Evolutionary conservation across 1,140 invertebrate species (phyloP).

Genomic region (Apis laboriosa): DNA sequence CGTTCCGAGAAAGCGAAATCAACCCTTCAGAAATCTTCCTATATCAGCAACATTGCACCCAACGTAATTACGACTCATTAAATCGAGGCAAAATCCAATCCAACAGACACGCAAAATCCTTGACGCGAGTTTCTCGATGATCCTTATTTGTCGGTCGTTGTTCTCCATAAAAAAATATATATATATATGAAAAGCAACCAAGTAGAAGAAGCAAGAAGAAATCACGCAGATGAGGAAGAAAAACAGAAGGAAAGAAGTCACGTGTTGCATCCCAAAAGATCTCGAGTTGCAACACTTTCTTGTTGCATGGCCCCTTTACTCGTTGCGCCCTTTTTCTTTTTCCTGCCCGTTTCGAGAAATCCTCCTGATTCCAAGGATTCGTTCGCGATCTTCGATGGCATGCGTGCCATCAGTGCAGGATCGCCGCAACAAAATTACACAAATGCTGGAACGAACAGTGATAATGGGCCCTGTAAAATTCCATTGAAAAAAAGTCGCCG

Average conservation of each 20-base stretch:
- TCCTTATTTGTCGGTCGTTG: not conserved
- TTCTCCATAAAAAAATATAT: not conserved
- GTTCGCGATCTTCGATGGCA: constrained; percentile 30
- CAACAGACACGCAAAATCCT: not conserved
- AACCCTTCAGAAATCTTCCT: not conserved
- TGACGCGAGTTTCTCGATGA: not conserved
- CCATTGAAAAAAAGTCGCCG: not conserved
- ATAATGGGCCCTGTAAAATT: constrained; percentile 27
- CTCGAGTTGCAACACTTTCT: not conserved
- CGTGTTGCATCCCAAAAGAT: not conserved
- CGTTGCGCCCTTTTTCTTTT: not conserved
- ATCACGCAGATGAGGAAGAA: not conserved
- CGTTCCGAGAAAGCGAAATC: too few species aligned
- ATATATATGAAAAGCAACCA: not conserved
- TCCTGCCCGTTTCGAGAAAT: constrained; percentile 10
- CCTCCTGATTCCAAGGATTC: constrained; percentile 35
- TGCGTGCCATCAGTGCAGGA: constrained; percentile 30
- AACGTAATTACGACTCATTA: not conserved
- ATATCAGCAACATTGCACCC: not conserved
- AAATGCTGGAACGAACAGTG: constrained; percentile 35
- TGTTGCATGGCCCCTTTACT: not conserved
- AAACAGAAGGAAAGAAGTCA: not conserved
- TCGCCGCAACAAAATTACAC: constrained; percentile 55
- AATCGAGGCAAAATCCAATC: not conserved
- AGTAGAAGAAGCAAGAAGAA: not conserved